phyloP scores from a whole-genome alignment of 2,113 vertebrate species.

The Triplophysa siluroides region DNA sequence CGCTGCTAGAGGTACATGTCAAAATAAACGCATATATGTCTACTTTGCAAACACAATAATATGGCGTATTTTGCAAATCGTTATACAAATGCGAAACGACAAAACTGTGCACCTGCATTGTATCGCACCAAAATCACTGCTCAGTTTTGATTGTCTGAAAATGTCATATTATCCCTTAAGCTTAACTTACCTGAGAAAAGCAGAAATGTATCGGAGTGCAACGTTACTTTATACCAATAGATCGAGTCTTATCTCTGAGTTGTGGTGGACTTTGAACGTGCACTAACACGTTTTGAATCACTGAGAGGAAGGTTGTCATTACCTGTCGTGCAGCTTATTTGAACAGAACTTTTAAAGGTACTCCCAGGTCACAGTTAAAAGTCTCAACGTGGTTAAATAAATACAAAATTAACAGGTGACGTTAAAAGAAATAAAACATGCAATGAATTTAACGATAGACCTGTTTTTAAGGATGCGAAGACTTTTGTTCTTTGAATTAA shows the following conservation, averaged over 20 bases:
- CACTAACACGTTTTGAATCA: not conserved
- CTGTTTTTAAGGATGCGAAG: too few relatives aligned
- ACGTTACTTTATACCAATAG: too few relatives aligned
- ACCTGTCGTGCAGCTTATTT: not conserved
- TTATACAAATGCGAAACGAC: too few relatives aligned
- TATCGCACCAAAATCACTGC: too few relatives aligned
- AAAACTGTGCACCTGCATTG: not conserved
- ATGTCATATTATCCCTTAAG: too few relatives aligned
- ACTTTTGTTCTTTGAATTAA: too few relatives aligned
- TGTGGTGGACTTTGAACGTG: not conserved
- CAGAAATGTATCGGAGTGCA: not conserved
- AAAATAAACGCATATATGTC: not conserved
- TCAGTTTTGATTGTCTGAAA: too few relatives aligned
- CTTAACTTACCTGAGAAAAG: not conserved
- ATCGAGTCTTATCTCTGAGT: not conserved
- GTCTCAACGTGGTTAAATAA: not conserved
- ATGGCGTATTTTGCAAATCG: not conserved
- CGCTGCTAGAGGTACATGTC: not conserved
- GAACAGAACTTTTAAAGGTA: not conserved
- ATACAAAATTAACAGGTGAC: not conserved
- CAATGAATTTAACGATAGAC: too few relatives aligned
- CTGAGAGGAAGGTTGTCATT: not conserved
- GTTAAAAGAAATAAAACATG: not conserved
- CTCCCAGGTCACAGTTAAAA: slow-evolving; percentile 1
- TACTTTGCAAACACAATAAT: not conserved